These are phyloP conservation scores for Lepidurus couesii DNA, from an alignment of 1,140 invertebrate species.

Conservation along the genomic window DNA sequence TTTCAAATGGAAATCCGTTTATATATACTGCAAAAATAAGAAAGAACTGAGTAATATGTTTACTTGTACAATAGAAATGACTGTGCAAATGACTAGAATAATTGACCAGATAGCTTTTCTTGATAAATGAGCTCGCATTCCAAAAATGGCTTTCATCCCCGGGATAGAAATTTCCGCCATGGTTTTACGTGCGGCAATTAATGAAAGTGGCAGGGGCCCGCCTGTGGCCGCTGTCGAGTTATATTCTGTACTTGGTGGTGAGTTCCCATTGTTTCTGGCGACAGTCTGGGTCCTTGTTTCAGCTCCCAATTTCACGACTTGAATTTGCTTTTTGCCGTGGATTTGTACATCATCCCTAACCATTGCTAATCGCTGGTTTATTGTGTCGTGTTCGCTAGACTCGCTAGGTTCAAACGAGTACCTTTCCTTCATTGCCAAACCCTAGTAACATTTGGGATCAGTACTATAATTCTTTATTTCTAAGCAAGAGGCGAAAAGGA, in stretches of 20 bases:
- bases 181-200: slow-evolving; percentile 28
- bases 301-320: background rate
- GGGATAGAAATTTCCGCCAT: slow-evolving; percentile 34
- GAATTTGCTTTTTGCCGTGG: background rate
- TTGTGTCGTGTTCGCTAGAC: background rate
- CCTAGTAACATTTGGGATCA: background rate
- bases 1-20: background rate
- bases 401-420: background rate
- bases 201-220: background rate
- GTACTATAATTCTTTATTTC: too few relatives aligned
- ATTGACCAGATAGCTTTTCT: slow-evolving; percentile 30
- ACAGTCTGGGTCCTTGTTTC: background rate
- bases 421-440: background rate
- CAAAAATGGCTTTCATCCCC: slow-evolving; percentile 33
- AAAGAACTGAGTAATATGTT: background rate
- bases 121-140: background rate
- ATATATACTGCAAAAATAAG: background rate
- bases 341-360: background rate
- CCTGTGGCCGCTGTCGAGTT: background rate
- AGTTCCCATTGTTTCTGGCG: background rate
- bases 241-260: background rate
- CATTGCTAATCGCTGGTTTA: background rate
- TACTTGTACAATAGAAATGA: slow-evolving; percentile 29
- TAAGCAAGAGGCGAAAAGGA: too few relatives aligned
- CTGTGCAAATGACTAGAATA: slow-evolving; percentile 29